phyloP scores from a whole-genome alignment of 2,888 invertebrate species.

The Andrena camellia region DNA sequence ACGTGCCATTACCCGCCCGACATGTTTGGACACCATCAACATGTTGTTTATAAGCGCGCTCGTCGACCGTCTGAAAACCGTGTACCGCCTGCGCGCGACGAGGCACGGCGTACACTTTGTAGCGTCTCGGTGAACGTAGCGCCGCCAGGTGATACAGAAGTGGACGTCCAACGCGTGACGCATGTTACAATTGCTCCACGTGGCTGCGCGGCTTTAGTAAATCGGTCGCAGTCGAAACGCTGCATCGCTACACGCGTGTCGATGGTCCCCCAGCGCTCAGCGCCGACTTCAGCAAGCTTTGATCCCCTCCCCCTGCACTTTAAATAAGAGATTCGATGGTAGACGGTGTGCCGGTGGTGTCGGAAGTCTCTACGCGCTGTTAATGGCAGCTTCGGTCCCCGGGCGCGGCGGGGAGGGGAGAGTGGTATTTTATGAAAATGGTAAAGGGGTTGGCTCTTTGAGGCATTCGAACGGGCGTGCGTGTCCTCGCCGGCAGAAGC shows the following conservation, averaged over 20 bases:
- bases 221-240: no score
- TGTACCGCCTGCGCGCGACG: no score
- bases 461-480: not conserved
- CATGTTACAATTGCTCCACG: no score
- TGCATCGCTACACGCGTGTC: no score
- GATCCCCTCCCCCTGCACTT: not conserved
- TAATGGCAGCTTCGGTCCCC: not conserved
- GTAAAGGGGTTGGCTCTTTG: slow-evolving; percentile 5
- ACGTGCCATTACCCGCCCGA: slow-evolving; percentile 42
- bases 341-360: not conserved
- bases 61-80: not conserved
- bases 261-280: not conserved
- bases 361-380: not conserved
- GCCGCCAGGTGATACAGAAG: no score
- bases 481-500: not conserved
- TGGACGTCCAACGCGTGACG: no score
- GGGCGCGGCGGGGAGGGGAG: not conserved
- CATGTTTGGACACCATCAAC: slow-evolving; percentile 31
- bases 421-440: slow-evolving; percentile 23
- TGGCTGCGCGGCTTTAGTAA: no score
- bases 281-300: not conserved
- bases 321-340: not conserved
- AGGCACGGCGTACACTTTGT: slow-evolving; percentile 2
- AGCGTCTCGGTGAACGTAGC: not conserved
- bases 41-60: slow-evolving; percentile 38